phyloP scores from a whole-genome alignment of 1,140 invertebrate species.

The Cydia splendana region DNA sequence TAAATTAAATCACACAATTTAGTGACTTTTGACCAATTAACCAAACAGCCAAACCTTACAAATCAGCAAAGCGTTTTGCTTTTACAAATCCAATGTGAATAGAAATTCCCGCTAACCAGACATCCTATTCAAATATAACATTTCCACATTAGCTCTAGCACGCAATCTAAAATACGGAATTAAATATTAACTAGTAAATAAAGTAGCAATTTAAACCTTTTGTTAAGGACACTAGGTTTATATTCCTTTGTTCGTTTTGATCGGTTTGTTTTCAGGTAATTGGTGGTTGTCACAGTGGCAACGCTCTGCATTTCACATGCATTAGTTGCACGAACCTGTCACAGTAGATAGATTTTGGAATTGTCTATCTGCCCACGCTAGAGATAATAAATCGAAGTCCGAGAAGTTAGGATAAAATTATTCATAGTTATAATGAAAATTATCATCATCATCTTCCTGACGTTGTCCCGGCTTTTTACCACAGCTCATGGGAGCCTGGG shows the following conservation, averaged over 20 bases:
- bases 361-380: neutral
- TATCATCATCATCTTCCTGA: too few species aligned
- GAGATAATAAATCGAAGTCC: neutral
- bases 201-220: neutral
- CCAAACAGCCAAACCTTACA: neutral
- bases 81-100: neutral
- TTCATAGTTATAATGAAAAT: too few species aligned
- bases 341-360: constrained; percentile 22
- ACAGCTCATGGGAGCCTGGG: too few species aligned
- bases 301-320: constrained; percentile 38
- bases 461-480: too few species aligned
- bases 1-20: too few species aligned
- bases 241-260: constrained; percentile 36
- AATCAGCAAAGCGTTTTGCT: neutral
- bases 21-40: too few species aligned
- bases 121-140: constrained; percentile 25
- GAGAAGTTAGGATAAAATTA: neutral
- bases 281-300: constrained; percentile 50
- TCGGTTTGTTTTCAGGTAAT: constrained; percentile 41
- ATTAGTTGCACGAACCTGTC: constrained; percentile 46
- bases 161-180: constrained; percentile 29
- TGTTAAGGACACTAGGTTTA: neutral
- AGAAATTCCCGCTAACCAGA: constrained; percentile 9
- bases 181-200: constrained; percentile 25
- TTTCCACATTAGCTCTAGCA: constrained; percentile 31